Evolutionary conservation across 1,140 invertebrate genomes (phyloP).

Genomic region (Lepidotrigona ventralis): DNA sequence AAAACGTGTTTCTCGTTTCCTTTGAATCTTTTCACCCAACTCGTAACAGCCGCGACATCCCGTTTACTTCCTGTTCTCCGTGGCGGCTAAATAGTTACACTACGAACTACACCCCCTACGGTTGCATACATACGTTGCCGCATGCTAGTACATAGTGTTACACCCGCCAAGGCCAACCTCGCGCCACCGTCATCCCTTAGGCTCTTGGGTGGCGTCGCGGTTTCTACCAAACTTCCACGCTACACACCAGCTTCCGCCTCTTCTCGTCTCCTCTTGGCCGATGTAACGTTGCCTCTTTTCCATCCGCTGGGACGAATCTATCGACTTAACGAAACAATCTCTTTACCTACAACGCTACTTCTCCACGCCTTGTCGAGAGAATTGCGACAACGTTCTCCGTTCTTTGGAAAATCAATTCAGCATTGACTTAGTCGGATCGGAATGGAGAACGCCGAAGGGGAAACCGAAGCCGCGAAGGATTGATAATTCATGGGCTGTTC

Average conservation of each 20-base stretch:
- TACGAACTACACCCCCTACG: not conserved
- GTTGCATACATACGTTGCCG: not conserved
- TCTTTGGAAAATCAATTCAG: not conserved
- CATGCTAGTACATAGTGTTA: not conserved
- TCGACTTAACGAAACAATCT: slow-evolving; percentile 61
- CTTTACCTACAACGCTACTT: slow-evolving; percentile 24
- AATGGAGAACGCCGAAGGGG: not conserved
- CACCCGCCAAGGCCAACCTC: not conserved
- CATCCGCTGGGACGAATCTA: slow-evolving; percentile 38
- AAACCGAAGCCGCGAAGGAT: slow-evolving; percentile 22
- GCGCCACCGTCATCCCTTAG: slow-evolving; percentile 55
- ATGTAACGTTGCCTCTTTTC: not conserved
- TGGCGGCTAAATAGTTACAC: slow-evolving; percentile 16
- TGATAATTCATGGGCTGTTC: slow-evolving; percentile 51
- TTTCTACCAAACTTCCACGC: slow-evolving; percentile 30
- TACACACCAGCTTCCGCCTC: not conserved
- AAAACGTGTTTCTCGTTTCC: no score
- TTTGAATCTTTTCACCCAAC: not conserved
- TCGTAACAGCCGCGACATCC: not conserved
- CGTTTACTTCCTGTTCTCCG: not conserved
- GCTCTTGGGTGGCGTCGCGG: slow-evolving; percentile 44
- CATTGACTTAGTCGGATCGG: not conserved
- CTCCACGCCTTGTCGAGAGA: no score
- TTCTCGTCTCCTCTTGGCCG: no score
- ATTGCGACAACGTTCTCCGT: not conserved